Evolutionary conservation across 1,140 invertebrate genomes (phyloP).

Genomic region (Carposina sasakii): DNA sequence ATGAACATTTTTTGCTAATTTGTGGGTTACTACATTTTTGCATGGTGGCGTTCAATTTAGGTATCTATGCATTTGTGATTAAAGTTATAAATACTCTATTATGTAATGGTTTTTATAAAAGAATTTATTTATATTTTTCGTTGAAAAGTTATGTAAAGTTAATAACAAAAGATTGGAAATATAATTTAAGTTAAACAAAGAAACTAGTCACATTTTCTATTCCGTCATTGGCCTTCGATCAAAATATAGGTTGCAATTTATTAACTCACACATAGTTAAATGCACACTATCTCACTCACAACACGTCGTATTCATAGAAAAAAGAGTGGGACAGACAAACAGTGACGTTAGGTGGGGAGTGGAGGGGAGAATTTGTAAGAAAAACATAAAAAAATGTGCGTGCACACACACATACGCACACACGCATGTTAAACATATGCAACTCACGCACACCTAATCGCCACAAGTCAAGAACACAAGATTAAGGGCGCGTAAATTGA

Average conservation of each 20-base stretch:
- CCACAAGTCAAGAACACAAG: conserved; percentile 42
- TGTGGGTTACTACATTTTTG: neutral
- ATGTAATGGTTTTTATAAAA: neutral
- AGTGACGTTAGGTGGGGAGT: conserved; percentile 51
- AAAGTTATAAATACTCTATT: neutral
- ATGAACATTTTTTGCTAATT: neutral
- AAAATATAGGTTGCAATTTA: conserved; percentile 70
- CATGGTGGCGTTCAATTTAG: neutral
- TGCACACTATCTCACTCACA: conserved; percentile 38
- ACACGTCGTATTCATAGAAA: conserved; percentile 54
- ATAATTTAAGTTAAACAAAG: conserved; percentile 17
- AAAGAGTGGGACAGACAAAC: conserved; percentile 69
- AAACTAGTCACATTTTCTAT: conserved; percentile 26
- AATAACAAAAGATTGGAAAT: conserved; percentile 12
- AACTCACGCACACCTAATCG: conserved; percentile 30
- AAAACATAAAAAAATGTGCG: conserved; percentile 68
- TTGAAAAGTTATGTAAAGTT: neutral
- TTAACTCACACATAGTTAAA: conserved; percentile 54
- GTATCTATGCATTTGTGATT: neutral
- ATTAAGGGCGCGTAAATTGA: conserved; percentile 44
- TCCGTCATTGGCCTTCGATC: conserved; percentile 61
- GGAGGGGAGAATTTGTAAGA: conserved; percentile 48
- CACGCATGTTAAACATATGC: conserved; percentile 25
- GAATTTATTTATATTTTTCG: neutral
- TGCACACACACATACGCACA: conserved; percentile 58